These are phyloP conservation scores for Leptonema lineaticorne DNA, from an alignment of 1,140 invertebrate genomes.

Conservation along the genomic window DNA sequence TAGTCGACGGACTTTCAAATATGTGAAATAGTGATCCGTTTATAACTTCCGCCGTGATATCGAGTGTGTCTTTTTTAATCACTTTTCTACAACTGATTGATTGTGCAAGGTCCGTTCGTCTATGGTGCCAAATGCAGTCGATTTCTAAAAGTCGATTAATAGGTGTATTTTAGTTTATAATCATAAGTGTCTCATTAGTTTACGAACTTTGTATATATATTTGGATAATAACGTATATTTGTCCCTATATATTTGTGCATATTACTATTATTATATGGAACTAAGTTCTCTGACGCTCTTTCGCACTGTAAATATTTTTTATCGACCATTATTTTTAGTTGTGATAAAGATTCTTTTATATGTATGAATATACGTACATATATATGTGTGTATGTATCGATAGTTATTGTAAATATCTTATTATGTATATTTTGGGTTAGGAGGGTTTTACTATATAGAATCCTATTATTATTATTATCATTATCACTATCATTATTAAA, in stretches of 20 bases:
- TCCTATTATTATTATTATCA: too few species aligned
- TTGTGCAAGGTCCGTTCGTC: too few species aligned
- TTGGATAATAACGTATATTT: background rate
- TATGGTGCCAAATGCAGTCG: too few species aligned
- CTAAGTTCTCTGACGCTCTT: conserved; percentile 28
- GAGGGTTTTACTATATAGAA: conserved; percentile 23
- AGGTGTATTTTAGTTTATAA: conserved; percentile 19
- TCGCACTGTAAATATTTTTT: conserved; percentile 37
- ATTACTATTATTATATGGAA: conserved; percentile 23
- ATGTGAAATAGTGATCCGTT: too few species aligned
- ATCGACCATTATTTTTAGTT: conserved; percentile 37
- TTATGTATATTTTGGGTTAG: conserved; percentile 35
- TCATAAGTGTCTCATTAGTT: conserved; percentile 20
- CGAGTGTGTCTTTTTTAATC: too few species aligned
- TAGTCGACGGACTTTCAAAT: too few species aligned
- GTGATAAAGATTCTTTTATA: conserved; percentile 32
- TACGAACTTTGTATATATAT: conserved; percentile 2
- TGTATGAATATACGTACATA: background rate
- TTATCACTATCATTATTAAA: too few species aligned
- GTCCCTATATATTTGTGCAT: background rate
- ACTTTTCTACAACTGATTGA: too few species aligned
- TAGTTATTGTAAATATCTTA: conserved; percentile 31
- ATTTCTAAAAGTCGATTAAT: conserved; percentile 28
- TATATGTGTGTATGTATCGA: conserved; percentile 22
- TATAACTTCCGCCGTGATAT: too few species aligned